Evolutionary conservation across 2,888 invertebrate genomes (phyloP).

Genomic region (Drosophila birchii): DNA sequence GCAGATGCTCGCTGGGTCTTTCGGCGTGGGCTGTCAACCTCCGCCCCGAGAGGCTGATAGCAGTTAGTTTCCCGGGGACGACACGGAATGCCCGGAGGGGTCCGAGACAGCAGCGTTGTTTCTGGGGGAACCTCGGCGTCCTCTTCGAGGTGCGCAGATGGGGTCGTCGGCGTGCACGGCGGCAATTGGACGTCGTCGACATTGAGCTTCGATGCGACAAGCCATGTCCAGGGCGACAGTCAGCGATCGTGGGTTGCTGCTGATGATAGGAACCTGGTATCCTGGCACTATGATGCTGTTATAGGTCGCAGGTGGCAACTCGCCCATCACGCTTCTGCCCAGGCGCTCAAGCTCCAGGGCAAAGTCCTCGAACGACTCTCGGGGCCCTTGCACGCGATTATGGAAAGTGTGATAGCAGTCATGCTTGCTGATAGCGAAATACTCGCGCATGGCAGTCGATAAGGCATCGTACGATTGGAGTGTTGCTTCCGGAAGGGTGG

Average conservation of each 20-base stretch:
- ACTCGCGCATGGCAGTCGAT: not conserved
- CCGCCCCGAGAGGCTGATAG: too few relatives aligned
- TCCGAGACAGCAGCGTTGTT: too few relatives aligned
- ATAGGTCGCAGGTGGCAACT: not conserved
- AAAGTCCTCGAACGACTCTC: not conserved
- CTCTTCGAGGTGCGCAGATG: too few relatives aligned
- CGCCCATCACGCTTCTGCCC: not conserved
- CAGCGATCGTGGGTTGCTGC: not conserved
- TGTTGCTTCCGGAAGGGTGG: not conserved
- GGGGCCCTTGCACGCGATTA: not conserved
- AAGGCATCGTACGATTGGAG: not conserved
- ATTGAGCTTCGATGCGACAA: not conserved
- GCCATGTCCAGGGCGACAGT: not conserved
- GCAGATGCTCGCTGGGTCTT: too few relatives aligned
- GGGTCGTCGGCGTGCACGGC: too few relatives aligned
- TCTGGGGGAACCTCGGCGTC: too few relatives aligned
- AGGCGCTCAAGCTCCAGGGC: not conserved
- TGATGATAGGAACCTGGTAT: not conserved
- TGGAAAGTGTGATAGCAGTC: too few relatives aligned
- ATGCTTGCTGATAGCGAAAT: not conserved
- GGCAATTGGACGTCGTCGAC: too few relatives aligned
- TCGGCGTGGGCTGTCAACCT: too few relatives aligned
- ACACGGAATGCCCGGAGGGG: too few relatives aligned
- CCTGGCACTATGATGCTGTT: not conserved
- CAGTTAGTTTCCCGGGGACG: too few relatives aligned